A percentile compares a stretch with the other conserved stretches of the same genome.
Conservation (phyloP, 2,888 invertebrate genomes). For the Lepetodrilus schrolli region DNA sequence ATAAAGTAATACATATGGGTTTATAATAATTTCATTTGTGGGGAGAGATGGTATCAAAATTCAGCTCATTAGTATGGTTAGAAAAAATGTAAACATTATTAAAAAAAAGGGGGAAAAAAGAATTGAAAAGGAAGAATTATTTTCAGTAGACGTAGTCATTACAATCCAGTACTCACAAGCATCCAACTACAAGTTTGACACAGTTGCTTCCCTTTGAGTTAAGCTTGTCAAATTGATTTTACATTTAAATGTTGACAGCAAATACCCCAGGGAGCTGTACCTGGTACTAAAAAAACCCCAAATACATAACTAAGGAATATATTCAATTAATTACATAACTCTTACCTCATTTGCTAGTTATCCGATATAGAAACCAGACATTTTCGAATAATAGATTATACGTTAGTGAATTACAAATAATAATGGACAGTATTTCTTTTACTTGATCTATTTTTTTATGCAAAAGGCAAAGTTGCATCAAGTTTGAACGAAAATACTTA, state of each 20-base stretch:
- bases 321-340: no score
- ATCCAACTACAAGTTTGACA: neutral
- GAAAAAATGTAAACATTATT: neutral
- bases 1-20: conserved; percentile 11
- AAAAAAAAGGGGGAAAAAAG: neutral
- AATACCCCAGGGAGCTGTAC: neutral
- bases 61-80: neutral
- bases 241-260: neutral
- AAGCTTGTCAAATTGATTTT: neutral
- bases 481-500: no score
- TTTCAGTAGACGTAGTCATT: no score
- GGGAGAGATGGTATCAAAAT: neutral
- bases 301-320: no score
- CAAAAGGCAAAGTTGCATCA: no score
- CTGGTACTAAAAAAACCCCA: neutral
- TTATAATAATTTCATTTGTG: neutral
- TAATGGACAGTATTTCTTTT: no score
- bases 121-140: neutral
- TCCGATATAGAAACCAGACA: no score
- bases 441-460: no score
- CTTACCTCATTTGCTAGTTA: no score
- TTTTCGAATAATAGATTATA: no score
- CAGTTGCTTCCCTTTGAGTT: neutral
- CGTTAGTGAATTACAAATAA: no score
- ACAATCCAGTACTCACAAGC: no score